Evolutionary conservation across 2,113 vertebrate genomes (phyloP), one percentile per base, ranked within the genome.

Genomic region (Syrmaticus mikado): DNA sequence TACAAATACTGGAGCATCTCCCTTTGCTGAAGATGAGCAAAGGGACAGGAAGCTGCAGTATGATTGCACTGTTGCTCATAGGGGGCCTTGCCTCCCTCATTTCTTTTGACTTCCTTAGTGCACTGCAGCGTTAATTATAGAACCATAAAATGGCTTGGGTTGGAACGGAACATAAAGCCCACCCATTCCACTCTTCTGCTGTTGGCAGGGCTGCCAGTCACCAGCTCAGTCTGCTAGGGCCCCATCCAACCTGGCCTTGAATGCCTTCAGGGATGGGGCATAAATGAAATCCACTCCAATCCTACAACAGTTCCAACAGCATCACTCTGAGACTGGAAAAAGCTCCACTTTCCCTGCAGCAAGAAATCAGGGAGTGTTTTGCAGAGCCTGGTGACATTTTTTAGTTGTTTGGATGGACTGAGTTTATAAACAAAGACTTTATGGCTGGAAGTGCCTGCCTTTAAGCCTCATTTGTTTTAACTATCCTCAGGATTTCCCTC

Each of bases 1-100:
- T 48, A 40, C 4, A 60, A 85, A 85, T 65, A 60, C 68, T 60
- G 61, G 30, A 89, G 34, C 1, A 0, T 20, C 46, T 64, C 28
- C 45, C 38, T 82, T 70, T 14, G 34, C 57, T 55, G 65, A 72
- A 93, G 43, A 77, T 6, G 32, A 43, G 8, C 30, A 32, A 53
- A 43, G 7, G 34, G 27, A 28, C 57, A 48, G 57, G 41, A 53
- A 70, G 67, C 36, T 3, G 1, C 34, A 41, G 25, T 28, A 8
- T 2, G 48, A 5, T 16, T 17, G 50, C 40, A 70, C 27, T 36
- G 0, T 0, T 24, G 21, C n/a, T 53, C 11, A 2, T 24, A 32
- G 24, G 14, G 24, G 15, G 11, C 16, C 36, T 43, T 57, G 27
- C 45, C 24, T 66, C 14, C 32, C 60, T 38, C 67, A 38, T 24